Conservation (phyloP, 2,888 invertebrate species). For the Platypus cylindrus region DNA sequence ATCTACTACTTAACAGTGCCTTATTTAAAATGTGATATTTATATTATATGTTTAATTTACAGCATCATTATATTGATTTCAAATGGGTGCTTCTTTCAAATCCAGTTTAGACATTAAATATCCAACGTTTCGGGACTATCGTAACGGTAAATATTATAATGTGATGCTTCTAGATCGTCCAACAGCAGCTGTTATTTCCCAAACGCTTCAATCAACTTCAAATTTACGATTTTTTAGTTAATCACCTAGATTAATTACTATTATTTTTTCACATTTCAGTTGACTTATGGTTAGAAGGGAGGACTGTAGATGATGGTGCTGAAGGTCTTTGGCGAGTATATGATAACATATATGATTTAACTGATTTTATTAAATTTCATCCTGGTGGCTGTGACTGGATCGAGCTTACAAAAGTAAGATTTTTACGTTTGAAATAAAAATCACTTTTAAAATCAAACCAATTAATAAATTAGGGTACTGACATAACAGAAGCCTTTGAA, state of each 20-base stretch:
- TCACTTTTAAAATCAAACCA: background rate
- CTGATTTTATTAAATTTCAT: slow-evolving; percentile 61
- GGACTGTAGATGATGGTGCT: slow-evolving; percentile 56
- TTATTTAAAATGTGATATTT: too few species aligned
- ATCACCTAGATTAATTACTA: background rate
- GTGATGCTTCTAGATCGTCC: background rate
- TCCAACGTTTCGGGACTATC: slow-evolving; percentile 16
- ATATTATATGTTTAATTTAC: too few species aligned
- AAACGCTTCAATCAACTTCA: background rate
- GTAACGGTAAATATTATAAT: background rate
- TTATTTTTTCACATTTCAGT: slow-evolving; percentile 3
- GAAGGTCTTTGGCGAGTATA: slow-evolving; percentile 65
- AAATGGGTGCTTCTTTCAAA: slow-evolving; percentile 9
- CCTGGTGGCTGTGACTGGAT: slow-evolving; percentile 75
- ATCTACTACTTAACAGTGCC: too few species aligned
- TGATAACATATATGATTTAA: slow-evolving; percentile 69
- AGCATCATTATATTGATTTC: too few species aligned
- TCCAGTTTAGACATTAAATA: slow-evolving; percentile 18
- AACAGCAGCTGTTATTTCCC: background rate
- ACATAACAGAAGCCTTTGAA: slow-evolving; percentile 69
- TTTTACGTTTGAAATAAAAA: background rate
- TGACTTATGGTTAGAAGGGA: slow-evolving; percentile 46
- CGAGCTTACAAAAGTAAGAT: slow-evolving; percentile 45
- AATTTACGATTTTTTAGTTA: background rate
- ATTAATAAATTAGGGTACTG: slow-evolving; percentile 45